A percentile compares a stretch with the other conserved stretches of the same genome.
phyloP scores from a whole-genome alignment of 2,113 vertebrate species.

The pig (Sus scrofa) region T2T-Sscrofa CM000826.6:149221001-149221500 shows the following conservation, averaged over 20 bases:
- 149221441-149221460: neutral
- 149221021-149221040: neutral
- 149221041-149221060: neutral
- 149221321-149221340: neutral
- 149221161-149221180: neutral
- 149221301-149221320: constrained; percentile 12
- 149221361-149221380: constrained; percentile 33
- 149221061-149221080: neutral
- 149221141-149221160: constrained; percentile 8
- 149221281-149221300: constrained; percentile 16
- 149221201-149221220: neutral
- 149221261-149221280: neutral
- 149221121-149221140: neutral
- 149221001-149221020: neutral
- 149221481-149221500: no score
- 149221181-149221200: neutral
- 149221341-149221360: neutral
- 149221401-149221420: constrained; percentile 34
- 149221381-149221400: constrained; percentile 13
- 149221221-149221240: neutral
- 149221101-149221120: neutral
- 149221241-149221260: neutral
- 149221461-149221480: neutral
- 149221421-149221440: neutral
- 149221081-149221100: neutral